These are phyloP conservation scores for Columba guinea DNA, from an alignment of 2,797 vertebrate genomes.

Conservation along the genomic window DNA sequence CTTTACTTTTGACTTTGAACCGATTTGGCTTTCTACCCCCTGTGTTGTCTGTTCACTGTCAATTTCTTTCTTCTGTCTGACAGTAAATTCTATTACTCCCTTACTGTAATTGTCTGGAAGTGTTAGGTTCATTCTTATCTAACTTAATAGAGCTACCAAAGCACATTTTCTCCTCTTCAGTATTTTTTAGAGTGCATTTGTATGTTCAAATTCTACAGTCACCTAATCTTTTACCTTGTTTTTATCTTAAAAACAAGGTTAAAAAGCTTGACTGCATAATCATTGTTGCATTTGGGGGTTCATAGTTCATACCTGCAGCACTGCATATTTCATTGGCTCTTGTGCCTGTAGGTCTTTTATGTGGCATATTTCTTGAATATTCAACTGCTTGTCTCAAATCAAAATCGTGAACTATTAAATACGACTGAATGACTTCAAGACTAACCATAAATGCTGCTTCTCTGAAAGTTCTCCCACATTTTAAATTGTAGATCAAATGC, in stretches of 20 bases:
- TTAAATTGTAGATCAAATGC: not conserved
- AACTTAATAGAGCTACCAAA: conserved; percentile 1
- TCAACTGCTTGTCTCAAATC: not conserved
- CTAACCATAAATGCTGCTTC: not conserved
- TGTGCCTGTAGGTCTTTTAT: conserved; percentile 32
- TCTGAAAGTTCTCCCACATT: not conserved
- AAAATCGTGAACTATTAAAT: not conserved
- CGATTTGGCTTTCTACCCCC: not conserved
- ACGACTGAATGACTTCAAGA: not conserved
- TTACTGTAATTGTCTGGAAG: conserved; percentile 35
- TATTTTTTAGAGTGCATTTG: conserved; percentile 11
- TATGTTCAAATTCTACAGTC: conserved; percentile 14
- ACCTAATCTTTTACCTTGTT: conserved; percentile 31
- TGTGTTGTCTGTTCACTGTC: conserved; percentile 47
- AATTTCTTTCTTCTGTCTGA: conserved; percentile 53
- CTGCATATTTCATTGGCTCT: not conserved
- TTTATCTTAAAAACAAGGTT: conserved; percentile 41
- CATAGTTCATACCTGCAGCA: not conserved
- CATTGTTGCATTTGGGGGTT: not conserved
- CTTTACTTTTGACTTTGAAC: conserved; percentile 54
- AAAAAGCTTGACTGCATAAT: conserved; percentile 35
- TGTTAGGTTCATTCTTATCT: not conserved
- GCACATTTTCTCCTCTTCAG: conserved; percentile 20
- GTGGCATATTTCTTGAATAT: conserved; percentile 13
- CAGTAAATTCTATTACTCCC: conserved; percentile 9